Conservation (phyloP, 2,113 vertebrate species). For the Glaucomys volans region DNA sequence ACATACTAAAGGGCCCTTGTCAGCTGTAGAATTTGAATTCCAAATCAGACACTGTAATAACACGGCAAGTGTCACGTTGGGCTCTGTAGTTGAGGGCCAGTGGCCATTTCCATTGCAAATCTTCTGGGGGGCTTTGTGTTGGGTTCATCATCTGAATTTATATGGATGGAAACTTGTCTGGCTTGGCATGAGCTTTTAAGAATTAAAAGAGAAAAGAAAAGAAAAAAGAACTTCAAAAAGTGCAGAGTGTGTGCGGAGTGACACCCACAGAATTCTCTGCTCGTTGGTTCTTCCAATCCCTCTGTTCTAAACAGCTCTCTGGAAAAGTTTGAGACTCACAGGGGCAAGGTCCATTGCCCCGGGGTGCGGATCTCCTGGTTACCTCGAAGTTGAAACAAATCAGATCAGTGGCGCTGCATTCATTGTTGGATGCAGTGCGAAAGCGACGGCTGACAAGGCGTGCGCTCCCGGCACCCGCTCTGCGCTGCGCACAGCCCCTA, state of each 20-base stretch:
- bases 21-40: slow-evolving; percentile 61
- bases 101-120: neutral
- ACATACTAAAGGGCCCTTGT: neutral
- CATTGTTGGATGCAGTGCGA: accelerated
- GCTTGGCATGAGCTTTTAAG: neutral
- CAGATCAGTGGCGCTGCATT: accelerated
- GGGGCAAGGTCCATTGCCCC: neutral
- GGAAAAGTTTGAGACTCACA: neutral
- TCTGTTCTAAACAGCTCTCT: accelerated
- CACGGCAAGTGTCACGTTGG: neutral
- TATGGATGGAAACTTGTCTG: neutral
- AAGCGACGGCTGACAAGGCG: accelerated
- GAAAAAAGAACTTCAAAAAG: neutral
- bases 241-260: accelerated
- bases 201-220: neutral
- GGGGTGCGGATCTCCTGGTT: neutral
- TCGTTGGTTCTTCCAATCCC: too few species aligned
- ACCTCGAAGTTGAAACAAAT: neutral
- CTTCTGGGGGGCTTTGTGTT: neutral
- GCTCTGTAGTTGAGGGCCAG: neutral
- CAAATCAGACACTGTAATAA: slow-evolving; percentile 45
- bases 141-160: neutral
- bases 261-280: accelerated
- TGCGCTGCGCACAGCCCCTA: neutral
- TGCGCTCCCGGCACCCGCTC: neutral